Conservation (phyloP, 2,113 vertebrate species). For the Sporophila hypoxantha region DNA sequence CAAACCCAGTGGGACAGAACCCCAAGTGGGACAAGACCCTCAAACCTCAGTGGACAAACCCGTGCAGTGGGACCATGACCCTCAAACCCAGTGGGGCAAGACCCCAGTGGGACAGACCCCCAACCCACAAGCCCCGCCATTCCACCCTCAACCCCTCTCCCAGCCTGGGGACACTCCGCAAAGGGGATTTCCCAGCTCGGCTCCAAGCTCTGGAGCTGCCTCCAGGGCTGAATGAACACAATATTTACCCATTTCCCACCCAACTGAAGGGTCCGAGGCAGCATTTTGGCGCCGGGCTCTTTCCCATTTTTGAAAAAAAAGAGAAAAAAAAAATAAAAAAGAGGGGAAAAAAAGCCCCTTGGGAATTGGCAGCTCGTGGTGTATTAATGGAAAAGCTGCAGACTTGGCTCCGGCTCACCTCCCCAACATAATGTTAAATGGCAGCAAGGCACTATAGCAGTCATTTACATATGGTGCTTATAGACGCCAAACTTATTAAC, state of each 20-base stretch:
- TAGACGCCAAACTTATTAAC: conserved; percentile 67
- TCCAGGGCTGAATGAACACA: not conserved
- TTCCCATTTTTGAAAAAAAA: not conserved
- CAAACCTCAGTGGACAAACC: too few relatives aligned
- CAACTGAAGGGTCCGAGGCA: not conserved
- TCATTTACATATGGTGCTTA: conserved; percentile 68
- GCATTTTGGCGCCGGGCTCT: not conserved
- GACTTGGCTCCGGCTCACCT: conserved; percentile 62
- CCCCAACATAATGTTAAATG: conserved; percentile 60
- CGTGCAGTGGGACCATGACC: too few relatives aligned
- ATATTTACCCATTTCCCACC: not conserved
- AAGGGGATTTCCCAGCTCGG: not conserved
- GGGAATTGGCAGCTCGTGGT: conserved; percentile 41
- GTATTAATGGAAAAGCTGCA: conserved; percentile 53
- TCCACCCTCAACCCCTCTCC: not conserved
- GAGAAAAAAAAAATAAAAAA: accelerated
- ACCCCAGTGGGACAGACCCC: too few relatives aligned
- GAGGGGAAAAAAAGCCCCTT: not conserved
- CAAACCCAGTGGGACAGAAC: too few relatives aligned
- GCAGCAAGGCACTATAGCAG: conserved; percentile 60
- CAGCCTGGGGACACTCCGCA: accelerated
- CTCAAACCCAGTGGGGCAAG: too few relatives aligned
- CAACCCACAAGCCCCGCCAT: too few relatives aligned
- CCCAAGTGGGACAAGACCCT: too few relatives aligned
- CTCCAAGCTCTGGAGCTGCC: not conserved